phyloP scores from a whole-genome alignment of 2,888 invertebrate genomes.

The Pemphredon lugubris region DNA sequence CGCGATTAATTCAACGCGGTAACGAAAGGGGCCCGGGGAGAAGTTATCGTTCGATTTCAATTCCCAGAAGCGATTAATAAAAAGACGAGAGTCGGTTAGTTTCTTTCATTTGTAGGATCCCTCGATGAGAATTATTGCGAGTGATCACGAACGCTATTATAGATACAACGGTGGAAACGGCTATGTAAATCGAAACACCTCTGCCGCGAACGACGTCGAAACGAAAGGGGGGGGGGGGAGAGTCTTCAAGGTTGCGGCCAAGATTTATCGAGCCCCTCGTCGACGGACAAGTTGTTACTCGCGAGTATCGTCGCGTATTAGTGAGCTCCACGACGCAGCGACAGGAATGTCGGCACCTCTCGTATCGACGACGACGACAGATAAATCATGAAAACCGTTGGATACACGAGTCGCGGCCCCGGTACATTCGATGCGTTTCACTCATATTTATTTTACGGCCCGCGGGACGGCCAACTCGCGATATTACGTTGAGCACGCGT shows the following conservation, averaged over 20 bases:
- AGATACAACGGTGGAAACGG: constrained; percentile 26
- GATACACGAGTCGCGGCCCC: constrained; percentile 5
- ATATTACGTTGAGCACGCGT: no score
- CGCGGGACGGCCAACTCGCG: no score
- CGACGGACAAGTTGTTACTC: constrained; percentile 44
- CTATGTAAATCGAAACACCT: constrained; percentile 42
- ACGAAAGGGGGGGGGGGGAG: constrained; percentile 15
- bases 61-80: no score
- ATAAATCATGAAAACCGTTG: constrained; percentile 16
- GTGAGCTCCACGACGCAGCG: constrained; percentile 6
- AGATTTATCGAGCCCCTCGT: constrained; percentile 43
- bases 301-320: constrained; percentile 19
- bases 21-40: no score
- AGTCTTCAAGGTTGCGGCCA: constrained; percentile 29
- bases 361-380: neutral
- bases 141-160: constrained; percentile 34
- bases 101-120: no score
- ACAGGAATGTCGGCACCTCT: constrained; percentile 25
- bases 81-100: no score
- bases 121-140: constrained; percentile 19
- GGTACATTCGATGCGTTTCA: neutral
- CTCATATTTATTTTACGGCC: no score
- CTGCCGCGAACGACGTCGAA: constrained; percentile 14
- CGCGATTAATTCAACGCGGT: no score
- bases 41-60: no score